A percentile compares a stretch with the other conserved stretches of the same genome.
phyloP scores from a whole-genome alignment of 2,888 invertebrate species.

The Microctonus brassicae region DNA sequence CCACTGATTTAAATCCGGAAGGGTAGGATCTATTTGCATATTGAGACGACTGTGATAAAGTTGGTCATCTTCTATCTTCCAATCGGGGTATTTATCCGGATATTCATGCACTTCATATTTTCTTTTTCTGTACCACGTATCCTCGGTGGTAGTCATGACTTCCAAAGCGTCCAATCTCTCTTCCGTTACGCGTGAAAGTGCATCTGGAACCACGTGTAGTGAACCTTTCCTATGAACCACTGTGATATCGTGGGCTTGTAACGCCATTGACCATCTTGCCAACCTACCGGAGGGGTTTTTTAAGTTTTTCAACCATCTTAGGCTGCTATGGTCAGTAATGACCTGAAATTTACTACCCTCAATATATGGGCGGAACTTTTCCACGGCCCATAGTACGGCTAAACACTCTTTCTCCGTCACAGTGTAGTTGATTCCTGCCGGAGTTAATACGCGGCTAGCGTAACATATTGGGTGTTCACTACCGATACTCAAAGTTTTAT shows the following conservation, averaged over 20 bases:
- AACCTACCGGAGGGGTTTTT: background rate
- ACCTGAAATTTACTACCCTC: background rate
- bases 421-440: too few species aligned
- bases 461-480: too few species aligned
- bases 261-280: conserved; percentile 17
- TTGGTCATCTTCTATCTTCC: conserved; percentile 22
- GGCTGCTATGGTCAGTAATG: background rate
- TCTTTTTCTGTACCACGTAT: conserved; percentile 20
- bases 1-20: conserved; percentile 3
- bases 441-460: background rate
- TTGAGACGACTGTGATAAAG: conserved; percentile 24
- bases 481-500: background rate
- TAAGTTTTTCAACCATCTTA: background rate
- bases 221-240: too few species aligned
- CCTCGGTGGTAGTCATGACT: background rate
- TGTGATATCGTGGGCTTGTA: background rate
- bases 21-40: conserved; percentile 16
- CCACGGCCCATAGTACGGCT: too few species aligned
- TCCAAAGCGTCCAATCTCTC: too few species aligned
- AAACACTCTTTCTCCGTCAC: background rate
- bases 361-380: too few species aligned
- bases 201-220: too few species aligned
- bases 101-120: conserved; percentile 1
- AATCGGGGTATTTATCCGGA: conserved; percentile 26
- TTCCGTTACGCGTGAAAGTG: too few species aligned